Evolutionary conservation across 2,113 vertebrate genomes (phyloP), one percentile per base, ranked within the genome.

Genomic region (Tachysurus vachellii): DNA sequence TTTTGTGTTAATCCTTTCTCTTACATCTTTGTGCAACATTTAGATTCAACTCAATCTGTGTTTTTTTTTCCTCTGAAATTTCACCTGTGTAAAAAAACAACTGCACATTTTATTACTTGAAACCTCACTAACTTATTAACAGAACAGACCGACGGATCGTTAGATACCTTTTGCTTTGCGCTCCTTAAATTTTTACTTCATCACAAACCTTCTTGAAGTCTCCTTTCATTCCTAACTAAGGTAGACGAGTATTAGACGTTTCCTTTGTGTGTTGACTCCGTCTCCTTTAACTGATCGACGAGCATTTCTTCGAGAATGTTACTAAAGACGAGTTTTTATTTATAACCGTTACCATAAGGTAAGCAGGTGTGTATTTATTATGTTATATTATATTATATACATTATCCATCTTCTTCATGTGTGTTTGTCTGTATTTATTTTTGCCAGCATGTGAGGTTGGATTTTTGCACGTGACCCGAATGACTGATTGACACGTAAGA

Each of bases 71-170:
- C 53, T 7, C 10, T 16, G 11, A 73, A 28, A 59, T 75, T 71
- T 59, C 53, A 84, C 21, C 21, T 1, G 42, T 36, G 28, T 76
- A 42, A 62, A 36, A 85, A 56, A 68, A 64, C 50, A 64, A 10
- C 77, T 88, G 86, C 89, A 88, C 80, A 84, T 81, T 88, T 86
- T 88, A 79, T 28, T 89, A 89, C 86, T 89, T 89, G 89, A 88
- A 89, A 73, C 1, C 54, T 50, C 36, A 7, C n/a, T 82, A 61
- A 44, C 36, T 50, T 53, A 56, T 62, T 61, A 66, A 75, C 75
- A 50, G 1, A 56, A 59, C 16, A 36, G 47, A 50, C 14, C 59
- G 70, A 50, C 53, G 2, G 31, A 9, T 56, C 26, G 13, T 53
- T 31, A 11, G 28, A 17, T 79, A 50, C 61, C 80, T 28, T 53